Evolutionary conservation across 2,113 vertebrate genomes (phyloP).

Genomic region (Megaceryle maxima): DNA sequence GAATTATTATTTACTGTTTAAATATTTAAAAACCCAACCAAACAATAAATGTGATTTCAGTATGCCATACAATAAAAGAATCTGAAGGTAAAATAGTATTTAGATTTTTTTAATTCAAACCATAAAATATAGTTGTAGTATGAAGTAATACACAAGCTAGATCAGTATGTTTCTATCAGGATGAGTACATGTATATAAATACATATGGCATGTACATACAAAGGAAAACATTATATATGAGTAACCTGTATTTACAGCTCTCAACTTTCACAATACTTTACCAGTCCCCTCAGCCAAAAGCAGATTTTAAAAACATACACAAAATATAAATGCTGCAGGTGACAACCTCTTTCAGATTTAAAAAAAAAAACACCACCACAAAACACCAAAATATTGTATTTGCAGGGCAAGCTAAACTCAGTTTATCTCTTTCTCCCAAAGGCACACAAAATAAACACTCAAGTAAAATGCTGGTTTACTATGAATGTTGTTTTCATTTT

Average conservation of each 20-base stretch:
- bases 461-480: not conserved
- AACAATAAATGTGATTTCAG: not conserved
- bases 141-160: slow-evolving; percentile 34
- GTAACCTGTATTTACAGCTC: not conserved
- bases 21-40: not conserved
- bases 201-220: not conserved
- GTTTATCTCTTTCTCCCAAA: not conserved
- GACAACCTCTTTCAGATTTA: not conserved
- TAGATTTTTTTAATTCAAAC: not conserved
- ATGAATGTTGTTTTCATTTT: not conserved
- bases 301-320: not conserved
- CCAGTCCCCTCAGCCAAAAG: not conserved
- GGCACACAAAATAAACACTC: not conserved
- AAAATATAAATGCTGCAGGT: not conserved
- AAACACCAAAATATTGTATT: not conserved
- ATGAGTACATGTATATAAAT: not conserved
- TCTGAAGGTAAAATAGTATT: not conserved
- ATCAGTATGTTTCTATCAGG: slow-evolving; percentile 21
- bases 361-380: not conserved
- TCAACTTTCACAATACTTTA: not conserved
- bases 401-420: not conserved
- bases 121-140: not conserved
- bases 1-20: not conserved
- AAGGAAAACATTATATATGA: not conserved
- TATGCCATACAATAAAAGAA: not conserved